Evolutionary conservation across 1,140 invertebrate species (phyloP), one percentile per base, ranked within the genome.

Genomic region (Liolophura sinensis): DNA sequence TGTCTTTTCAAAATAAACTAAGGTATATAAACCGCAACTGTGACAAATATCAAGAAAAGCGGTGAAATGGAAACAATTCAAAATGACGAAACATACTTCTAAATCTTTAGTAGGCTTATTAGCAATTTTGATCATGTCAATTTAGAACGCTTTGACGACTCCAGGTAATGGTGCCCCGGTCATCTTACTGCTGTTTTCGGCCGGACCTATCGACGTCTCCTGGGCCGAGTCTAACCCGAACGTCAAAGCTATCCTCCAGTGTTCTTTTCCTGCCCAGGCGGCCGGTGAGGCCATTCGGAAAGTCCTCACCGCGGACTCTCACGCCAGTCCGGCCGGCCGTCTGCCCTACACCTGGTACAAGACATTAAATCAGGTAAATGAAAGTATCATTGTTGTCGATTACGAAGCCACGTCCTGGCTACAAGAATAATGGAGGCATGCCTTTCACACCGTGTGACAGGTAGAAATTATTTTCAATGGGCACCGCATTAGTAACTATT

Each of bases 241-340:
- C 9, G 74, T 83, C 0, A 27, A 56, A 12, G 74, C 77, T 22
- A 82, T 84, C 27, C 49, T 84, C 22, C 69, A 81, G 48, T 79
- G 79, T 64, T 80, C 80, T 57, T 83, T 78, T 59, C 79, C 80
- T 22, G 81, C 74, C 1, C 81, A 84, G 62, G 62, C 73, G 1
- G 72, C 79, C 3, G 82, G 82, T 0, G 73, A 78, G 24, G 82
- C 80, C 3, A 31, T 84, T 1, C 60, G 25, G 15, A 71, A 65
- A 22, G 71, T 76, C 5, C 58, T 83, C 3, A 72, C 68, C 0
- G 73, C 60, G 54, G 73, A 68, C 15, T 25, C 40, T 14, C 55
- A 71, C 47, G 64, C 69, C 15, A 80, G 74, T 64, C 81, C 81
- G 4, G 78, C 77, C n/a, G 82, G 70, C 0, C 71, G 80, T 47